Percentiles rank a stretch among this genome's conserved stretches.
phyloP scores from a whole-genome alignment of 1,140 invertebrate genomes.

The Ridgeia piscesae region DNA sequence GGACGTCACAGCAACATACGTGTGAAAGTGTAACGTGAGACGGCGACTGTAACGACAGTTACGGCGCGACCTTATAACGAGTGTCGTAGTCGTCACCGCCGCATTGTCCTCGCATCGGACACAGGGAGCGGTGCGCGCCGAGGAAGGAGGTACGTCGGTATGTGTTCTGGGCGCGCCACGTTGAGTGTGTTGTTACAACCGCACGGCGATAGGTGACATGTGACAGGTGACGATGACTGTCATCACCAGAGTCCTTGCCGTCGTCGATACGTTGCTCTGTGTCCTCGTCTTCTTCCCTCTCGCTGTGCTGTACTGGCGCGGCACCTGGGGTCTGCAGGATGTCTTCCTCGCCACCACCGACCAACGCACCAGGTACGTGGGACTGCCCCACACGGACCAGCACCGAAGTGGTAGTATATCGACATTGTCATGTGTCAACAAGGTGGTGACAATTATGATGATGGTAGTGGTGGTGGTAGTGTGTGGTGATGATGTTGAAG shows the following conservation, averaged over 20 bases:
- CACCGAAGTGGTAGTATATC: too few relatives aligned
- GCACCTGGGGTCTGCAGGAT: conserved; percentile 28
- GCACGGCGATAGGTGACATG: neutral
- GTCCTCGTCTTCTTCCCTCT: conserved; percentile 27
- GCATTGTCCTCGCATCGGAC: neutral
- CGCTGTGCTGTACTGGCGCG: conserved; percentile 24
- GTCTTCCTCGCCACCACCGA: conserved; percentile 17
- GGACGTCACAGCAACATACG: neutral
- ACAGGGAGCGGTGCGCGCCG: neutral
- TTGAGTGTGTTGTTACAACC: neutral
- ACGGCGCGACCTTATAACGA: neutral
- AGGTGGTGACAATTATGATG: too few relatives aligned
- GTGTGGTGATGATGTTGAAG: too few relatives aligned
- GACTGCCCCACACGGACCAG: too few relatives aligned
- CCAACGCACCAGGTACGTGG: neutral
- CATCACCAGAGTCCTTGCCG: neutral
- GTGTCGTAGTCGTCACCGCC: neutral
- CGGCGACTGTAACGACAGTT: neutral
- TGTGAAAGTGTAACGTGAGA: neutral
- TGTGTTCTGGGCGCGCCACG: neutral
- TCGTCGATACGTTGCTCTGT: conserved; percentile 25
- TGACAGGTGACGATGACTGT: neutral
- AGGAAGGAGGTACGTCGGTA: neutral
- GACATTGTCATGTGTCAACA: too few relatives aligned
- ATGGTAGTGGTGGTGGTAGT: too few relatives aligned